Evolutionary conservation across 2,888 invertebrate genomes (phyloP).

Genomic region (Lottia gigantea): DNA sequence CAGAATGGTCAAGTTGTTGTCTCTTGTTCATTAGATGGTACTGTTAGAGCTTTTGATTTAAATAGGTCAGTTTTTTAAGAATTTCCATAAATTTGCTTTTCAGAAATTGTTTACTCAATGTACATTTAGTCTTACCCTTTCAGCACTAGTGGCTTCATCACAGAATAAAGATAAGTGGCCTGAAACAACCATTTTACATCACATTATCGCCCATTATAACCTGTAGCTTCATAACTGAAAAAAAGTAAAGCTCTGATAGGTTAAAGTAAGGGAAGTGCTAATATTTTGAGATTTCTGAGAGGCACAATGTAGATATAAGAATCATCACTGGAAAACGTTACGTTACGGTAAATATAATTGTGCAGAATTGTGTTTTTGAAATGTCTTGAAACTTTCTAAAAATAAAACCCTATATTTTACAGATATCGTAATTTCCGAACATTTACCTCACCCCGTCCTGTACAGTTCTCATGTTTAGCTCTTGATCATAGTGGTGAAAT

Average conservation of each 20-base stretch:
- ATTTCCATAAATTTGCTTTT: too few species aligned
- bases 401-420: slow-evolving; percentile 31
- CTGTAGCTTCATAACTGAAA: too few species aligned
- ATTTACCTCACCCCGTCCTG: slow-evolving; percentile 88
- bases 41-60: slow-evolving; percentile 94
- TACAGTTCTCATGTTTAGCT: slow-evolving; percentile 90
- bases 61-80: slow-evolving; percentile 74
- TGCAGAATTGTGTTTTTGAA: background rate
- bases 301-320: background rate
- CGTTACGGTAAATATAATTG: too few species aligned
- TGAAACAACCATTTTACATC: too few species aligned
- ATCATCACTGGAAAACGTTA: background rate
- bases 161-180: too few species aligned
- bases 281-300: too few species aligned
- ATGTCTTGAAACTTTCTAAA: background rate
- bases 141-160: too few species aligned
- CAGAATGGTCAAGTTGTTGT: slow-evolving; percentile 87
- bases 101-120: too few species aligned
- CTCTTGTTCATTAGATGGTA: slow-evolving; percentile 95
- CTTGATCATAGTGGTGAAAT: slow-evolving; percentile 91
- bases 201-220: too few species aligned
- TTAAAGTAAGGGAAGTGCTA: too few species aligned
- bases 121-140: too few species aligned
- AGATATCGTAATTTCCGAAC: slow-evolving; percentile 99
- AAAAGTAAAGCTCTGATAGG: too few species aligned